Evolutionary conservation across 2,113 vertebrate genomes (phyloP).

Genomic region (Mandrillus leucophaeus): DNA sequence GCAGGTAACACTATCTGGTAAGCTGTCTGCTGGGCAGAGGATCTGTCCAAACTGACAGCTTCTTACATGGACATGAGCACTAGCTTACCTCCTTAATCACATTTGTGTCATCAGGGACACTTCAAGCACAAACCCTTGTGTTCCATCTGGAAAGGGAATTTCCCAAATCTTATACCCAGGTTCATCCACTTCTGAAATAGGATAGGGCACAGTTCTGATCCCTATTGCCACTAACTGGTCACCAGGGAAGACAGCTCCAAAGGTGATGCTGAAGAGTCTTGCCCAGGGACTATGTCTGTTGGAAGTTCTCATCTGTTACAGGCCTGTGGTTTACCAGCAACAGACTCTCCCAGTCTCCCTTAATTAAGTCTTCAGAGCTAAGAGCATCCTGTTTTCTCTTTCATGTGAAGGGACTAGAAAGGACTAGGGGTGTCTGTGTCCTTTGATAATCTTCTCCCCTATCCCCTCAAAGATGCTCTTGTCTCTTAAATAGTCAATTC

Average conservation of each 20-base stretch:
- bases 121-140: constrained; percentile 83
- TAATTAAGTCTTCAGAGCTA: not conserved
- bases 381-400: not conserved
- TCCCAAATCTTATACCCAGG: constrained; percentile 83
- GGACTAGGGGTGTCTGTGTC: not conserved
- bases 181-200: constrained; percentile 72
- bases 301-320: not conserved
- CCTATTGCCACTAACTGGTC: constrained; percentile 84
- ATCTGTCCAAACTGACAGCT: not conserved
- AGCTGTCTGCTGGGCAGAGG: not conserved
- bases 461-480: not conserved
- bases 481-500: no score
- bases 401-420: not conserved
- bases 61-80: not conserved
- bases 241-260: constrained; percentile 85
- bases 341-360: not conserved
- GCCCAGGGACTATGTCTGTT: constrained; percentile 83
- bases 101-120: constrained; percentile 84
- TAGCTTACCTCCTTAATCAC: constrained; percentile 81
- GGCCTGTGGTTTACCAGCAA: not conserved
- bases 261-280: constrained; percentile 81
- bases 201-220: constrained; percentile 80
- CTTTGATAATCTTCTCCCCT: not conserved
- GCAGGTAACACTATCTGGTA: not conserved
- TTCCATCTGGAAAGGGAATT: constrained; percentile 78